Base-by-base conservation (phyloP, 2,888 invertebrate species). In the Anagyrus pseudococci region DNA sequence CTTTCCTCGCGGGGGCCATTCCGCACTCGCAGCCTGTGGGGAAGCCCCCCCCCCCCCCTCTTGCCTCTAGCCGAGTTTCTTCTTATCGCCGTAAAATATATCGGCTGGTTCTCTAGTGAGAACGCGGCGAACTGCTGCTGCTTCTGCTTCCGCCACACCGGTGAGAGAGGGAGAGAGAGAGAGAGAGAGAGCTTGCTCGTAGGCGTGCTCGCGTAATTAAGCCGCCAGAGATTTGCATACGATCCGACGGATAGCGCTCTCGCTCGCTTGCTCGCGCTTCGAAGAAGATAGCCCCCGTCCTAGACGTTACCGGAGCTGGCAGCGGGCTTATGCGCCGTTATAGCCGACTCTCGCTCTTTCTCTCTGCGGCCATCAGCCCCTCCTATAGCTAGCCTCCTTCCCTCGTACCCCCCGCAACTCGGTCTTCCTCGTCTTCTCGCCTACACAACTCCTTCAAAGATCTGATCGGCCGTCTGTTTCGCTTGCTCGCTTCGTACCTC, bases 171-270 rank as follows among this genome's bases (percentile, higher is more conserved):
- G 33, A 7, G 33, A 33, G 13, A n/a, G n/a, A n/a, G n/a, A n/a
- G n/a, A n/a, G n/a, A n/a, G n/a, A n/a, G n/a, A n/a, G n/a, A n/a
- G n/a, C n/a, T n/a, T n/a, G n/a, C n/a, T 73, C 74, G 75, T 72
- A 76, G 76, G 75, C 75, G 76, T 77, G 77, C 74, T 77, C 74
- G 74, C 75, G 76, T 78, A 78, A 78, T 78, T 78, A 78, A 78
- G 78, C 78, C 77, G 72, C 78, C 70, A 72, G 77, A 77, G 78
- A 78, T 78, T 78, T 78, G 77, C 78, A 78, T 78, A 78, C 74
- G 76, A 78, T 77, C 77, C 74, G 73, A 73, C 73, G 71, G 75
- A 73, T 75, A 75, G 68, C 69, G 50, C n/a, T n/a, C n/a, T n/a
- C n/a, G n/a, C n/a, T n/a, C n/a, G n/a, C n/a, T n/a, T n/a, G n/a